Evolutionary conservation across 2,113 vertebrate genomes (phyloP).

Genomic region (Morone chrysops): DNA sequence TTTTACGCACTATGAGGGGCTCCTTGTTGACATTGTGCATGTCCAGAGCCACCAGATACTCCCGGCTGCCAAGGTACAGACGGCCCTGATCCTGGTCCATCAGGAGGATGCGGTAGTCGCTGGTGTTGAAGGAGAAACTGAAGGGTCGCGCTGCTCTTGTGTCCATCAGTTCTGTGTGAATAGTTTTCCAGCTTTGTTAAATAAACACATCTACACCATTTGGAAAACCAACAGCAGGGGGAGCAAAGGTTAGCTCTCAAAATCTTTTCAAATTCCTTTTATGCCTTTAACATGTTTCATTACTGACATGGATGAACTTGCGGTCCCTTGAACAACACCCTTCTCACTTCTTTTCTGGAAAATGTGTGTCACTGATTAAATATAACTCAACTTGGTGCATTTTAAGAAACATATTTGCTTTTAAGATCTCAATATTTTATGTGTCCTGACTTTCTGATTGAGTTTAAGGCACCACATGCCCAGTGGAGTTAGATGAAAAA

Average conservation of each 20-base stretch:
- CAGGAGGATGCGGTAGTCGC: slow-evolving; percentile 87
- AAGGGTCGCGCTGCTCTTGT: slow-evolving; percentile 86
- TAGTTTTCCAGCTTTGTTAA: slow-evolving; percentile 19
- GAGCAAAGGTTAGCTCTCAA: slow-evolving; percentile 25
- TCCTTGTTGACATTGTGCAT: slow-evolving; percentile 91
- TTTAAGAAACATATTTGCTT: slow-evolving; percentile 80
- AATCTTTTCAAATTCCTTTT: slow-evolving; percentile 25
- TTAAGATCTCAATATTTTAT: slow-evolving; percentile 84
- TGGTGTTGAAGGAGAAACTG: slow-evolving; percentile 89
- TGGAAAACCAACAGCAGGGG: slow-evolving; percentile 33
- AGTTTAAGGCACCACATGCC: slow-evolving; percentile 65
- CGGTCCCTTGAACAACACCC: slow-evolving; percentile 38
- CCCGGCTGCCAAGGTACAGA: slow-evolving; percentile 88
- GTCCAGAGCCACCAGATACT: slow-evolving; percentile 89
- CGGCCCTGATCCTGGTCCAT: slow-evolving; percentile 90
- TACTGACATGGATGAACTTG: slow-evolving; percentile 52
- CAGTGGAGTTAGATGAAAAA: slow-evolving; percentile 50
- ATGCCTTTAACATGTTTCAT: slow-evolving; percentile 59
- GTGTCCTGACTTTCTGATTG: slow-evolving; percentile 73
- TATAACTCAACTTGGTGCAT: slow-evolving; percentile 72
- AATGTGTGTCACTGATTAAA: slow-evolving; percentile 80
- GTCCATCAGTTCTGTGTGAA: slow-evolving; percentile 85
- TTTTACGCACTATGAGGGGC: slow-evolving; percentile 86
- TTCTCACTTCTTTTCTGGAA: slow-evolving; percentile 50
- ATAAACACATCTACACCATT: slow-evolving; percentile 3